Conservation (phyloP, 1,140 invertebrate genomes). For the Teleopsis dalmanni region DNA sequence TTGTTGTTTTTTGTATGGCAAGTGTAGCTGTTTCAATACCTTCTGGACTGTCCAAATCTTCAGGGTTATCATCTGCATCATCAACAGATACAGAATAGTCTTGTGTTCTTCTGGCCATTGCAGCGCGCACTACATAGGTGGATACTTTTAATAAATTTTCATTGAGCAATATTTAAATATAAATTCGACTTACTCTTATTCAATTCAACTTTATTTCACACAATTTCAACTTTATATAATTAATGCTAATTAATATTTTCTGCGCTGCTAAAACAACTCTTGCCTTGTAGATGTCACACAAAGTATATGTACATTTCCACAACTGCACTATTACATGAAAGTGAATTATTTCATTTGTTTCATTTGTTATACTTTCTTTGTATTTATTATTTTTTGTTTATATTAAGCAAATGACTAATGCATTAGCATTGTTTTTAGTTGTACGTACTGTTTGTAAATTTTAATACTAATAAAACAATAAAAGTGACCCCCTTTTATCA, state of each 20-base stretch:
- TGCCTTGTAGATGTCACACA: not conserved
- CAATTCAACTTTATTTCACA: not conserved
- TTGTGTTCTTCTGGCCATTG: constrained; percentile 34
- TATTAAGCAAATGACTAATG: too few relatives aligned
- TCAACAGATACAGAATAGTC: constrained; percentile 21
- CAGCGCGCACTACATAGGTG: constrained; percentile 28
- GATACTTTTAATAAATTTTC: not conserved
- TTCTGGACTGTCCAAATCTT: constrained; percentile 35
- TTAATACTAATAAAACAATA: too few relatives aligned
- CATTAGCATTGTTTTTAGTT: too few relatives aligned
- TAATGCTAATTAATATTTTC: not conserved
- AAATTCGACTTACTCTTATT: not conserved
- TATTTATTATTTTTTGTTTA: too few relatives aligned
- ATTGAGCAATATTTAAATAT: not conserved
- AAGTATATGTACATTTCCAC: not conserved
- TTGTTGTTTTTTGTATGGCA: constrained; percentile 21
- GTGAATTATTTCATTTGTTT: too few relatives aligned
- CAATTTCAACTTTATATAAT: not conserved
- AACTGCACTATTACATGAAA: not conserved
- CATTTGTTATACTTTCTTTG: too few relatives aligned
- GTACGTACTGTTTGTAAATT: too few relatives aligned
- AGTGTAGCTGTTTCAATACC: constrained; percentile 34
- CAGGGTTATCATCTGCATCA: constrained; percentile 26
- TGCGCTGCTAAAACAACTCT: not conserved
- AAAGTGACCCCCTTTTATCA: too few relatives aligned